Evolutionary conservation across 2,113 vertebrate genomes (phyloP).

Genomic region (Zonotrichia leucophrys): DNA sequence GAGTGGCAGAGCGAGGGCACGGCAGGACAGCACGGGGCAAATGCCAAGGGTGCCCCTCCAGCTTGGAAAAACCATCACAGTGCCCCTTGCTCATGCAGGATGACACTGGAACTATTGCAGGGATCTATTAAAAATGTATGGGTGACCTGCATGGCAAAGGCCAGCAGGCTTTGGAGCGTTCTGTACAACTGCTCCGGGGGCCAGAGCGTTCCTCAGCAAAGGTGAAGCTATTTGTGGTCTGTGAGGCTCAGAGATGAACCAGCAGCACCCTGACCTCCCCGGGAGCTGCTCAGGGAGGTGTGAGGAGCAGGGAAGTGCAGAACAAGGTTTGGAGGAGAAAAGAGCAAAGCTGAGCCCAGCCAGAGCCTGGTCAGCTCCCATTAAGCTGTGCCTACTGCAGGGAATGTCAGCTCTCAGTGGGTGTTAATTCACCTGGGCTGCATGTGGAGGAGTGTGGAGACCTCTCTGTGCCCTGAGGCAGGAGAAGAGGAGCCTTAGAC

Average conservation of each 20-base stretch:
- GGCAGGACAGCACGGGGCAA: background rate
- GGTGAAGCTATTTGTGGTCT: background rate
- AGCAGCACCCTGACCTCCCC: background rate
- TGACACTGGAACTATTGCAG: background rate
- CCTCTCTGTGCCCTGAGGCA: background rate
- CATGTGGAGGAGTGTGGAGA: background rate
- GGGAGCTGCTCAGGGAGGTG: background rate
- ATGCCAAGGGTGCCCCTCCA: background rate
- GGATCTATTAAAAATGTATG: background rate
- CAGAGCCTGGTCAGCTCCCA: fast-evolving
- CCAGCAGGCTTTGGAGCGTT: background rate
- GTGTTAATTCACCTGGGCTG: background rate
- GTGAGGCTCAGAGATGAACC: background rate
- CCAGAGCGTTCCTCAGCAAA: background rate
- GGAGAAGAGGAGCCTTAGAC: background rate
- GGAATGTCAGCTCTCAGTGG: background rate
- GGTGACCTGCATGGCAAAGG: background rate
- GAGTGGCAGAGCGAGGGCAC: background rate
- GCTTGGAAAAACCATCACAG: background rate
- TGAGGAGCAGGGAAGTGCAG: background rate
- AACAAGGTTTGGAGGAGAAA: background rate
- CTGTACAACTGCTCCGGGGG: background rate
- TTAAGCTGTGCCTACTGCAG: background rate
- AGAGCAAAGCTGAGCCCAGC: background rate
- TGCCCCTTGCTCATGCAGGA: background rate